Conservation (phyloP, 2,888 invertebrate species). For the Apotomis turbidana region DNA sequence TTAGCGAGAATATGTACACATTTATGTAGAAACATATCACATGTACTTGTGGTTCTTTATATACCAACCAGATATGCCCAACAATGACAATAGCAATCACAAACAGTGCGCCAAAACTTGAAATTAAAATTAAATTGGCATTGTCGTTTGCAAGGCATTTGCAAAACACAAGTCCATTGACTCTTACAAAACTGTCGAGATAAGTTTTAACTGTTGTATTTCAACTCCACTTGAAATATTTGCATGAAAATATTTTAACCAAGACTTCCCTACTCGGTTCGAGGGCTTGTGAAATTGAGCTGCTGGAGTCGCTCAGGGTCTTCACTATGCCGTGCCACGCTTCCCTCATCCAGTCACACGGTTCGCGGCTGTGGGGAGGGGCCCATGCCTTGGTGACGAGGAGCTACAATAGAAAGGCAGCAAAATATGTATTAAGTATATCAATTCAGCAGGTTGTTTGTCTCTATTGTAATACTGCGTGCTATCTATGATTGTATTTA, state of each 20-base stretch:
- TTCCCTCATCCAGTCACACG: slow-evolving; percentile 69
- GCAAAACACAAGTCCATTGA: background rate
- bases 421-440: no score
- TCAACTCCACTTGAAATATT: slow-evolving; percentile 58
- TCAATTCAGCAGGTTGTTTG: no score
- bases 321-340: slow-evolving; percentile 70
- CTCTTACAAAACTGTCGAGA: background rate
- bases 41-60: no score
- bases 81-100: no score
- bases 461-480: no score
- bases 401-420: no score
- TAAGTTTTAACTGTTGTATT: slow-evolving; percentile 58
- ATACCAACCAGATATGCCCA: no score
- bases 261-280: slow-evolving; percentile 64
- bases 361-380: slow-evolving; percentile 56
- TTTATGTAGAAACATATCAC: no score
- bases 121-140: no score
- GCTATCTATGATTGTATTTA: no score
- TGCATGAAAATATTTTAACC: slow-evolving; percentile 64
- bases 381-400: slow-evolving; percentile 43
- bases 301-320: slow-evolving; percentile 68
- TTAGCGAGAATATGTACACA: no score
- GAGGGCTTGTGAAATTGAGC: slow-evolving; percentile 72
- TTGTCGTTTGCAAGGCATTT: background rate
- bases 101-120: no score